phyloP scores from a whole-genome alignment of 2,888 invertebrate species.

The Autographa gamma region DNA sequence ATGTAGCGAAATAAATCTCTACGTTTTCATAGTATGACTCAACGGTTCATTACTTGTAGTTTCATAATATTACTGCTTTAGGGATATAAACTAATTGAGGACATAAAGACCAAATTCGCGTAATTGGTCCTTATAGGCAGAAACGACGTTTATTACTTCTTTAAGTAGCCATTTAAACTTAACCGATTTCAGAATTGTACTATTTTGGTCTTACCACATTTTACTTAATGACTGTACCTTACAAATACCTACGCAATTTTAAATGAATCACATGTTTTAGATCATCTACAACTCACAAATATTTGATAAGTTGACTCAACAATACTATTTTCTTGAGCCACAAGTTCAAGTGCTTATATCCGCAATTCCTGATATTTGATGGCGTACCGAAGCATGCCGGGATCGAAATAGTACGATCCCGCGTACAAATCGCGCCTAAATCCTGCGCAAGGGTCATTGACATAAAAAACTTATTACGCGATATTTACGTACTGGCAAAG shows the following conservation, averaged over 20 bases:
- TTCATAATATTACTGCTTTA: conserved; percentile 29
- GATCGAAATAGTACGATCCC: conserved; percentile 54
- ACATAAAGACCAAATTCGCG: conserved; percentile 5
- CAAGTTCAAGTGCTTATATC: conserved; percentile 19
- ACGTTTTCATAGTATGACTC: conserved; percentile 47
- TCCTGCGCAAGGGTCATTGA: conserved; percentile 51
- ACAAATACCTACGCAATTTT: neutral
- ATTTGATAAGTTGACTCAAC: neutral
- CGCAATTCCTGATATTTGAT: conserved; percentile 27
- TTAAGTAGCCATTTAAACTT: neutral
- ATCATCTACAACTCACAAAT: neutral
- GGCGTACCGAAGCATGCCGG: conserved; percentile 17
- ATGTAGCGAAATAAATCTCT: conserved; percentile 49
- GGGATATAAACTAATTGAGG: conserved; percentile 5
- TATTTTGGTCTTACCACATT: neutral
- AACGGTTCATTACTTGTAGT: conserved; percentile 36
- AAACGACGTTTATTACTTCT: neutral
- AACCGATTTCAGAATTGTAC: neutral
- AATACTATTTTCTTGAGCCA: neutral
- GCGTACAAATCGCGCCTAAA: conserved; percentile 48
- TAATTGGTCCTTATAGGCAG: conserved; percentile 12
- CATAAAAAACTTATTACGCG: conserved; percentile 51
- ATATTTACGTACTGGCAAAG: conserved; percentile 25
- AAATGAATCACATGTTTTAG: neutral
- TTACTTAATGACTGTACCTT: neutral